Base-by-base conservation (phyloP, 2,888 invertebrate genomes). In the Platycheirus rosarum region DNA sequence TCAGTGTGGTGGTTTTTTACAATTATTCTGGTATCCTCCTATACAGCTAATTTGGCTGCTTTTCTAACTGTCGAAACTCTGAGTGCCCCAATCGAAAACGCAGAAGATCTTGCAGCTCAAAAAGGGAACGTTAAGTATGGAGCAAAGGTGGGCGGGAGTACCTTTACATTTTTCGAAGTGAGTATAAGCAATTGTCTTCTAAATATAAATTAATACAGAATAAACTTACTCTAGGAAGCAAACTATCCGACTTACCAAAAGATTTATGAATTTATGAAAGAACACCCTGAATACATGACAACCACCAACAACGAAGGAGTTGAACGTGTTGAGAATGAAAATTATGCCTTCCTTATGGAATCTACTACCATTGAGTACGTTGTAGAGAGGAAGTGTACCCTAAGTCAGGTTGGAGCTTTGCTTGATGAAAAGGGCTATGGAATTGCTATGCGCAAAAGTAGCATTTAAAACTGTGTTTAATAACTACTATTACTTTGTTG, bases 1-100 rank as follows among this genome's bases (percentile, higher is more conserved):
- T 95, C 96, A 73, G 94, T 95, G 86, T 96, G 95, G 97, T 97
- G 96, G 95, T 97, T 97, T 88, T 97, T 97, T 88, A 96, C 95
- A 0, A 91, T 97, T 48, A 97, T 97, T 87, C 84, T 91, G 78
- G 91, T 95, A 0, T 93, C 95, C 0, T 96, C 97, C 0, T 97
- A 97, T 88, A 97, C 97, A 0, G 97, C 97, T 8, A 97, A 97
- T 90, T 92, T 97, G 84, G 97, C 97, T 35, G 97, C 97, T 1
- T 97, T 97, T 88, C 91, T 97, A 7, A 97, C 97, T 0, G 94
- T 97, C 0, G 97, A 97, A 88, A 93, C 94, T 0, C 91, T 93
- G 18, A 93, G 92, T 53, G 93, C 93, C 60, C 94, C 95, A 0
- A 95, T 95, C 60, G 93, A 95, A 87, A 94, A 93, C 88, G 96